Evolutionary conservation across 2,113 vertebrate genomes (phyloP), one percentile per base, ranked within the genome.

Genomic region (Acrocephalus arundinaceus): DNA sequence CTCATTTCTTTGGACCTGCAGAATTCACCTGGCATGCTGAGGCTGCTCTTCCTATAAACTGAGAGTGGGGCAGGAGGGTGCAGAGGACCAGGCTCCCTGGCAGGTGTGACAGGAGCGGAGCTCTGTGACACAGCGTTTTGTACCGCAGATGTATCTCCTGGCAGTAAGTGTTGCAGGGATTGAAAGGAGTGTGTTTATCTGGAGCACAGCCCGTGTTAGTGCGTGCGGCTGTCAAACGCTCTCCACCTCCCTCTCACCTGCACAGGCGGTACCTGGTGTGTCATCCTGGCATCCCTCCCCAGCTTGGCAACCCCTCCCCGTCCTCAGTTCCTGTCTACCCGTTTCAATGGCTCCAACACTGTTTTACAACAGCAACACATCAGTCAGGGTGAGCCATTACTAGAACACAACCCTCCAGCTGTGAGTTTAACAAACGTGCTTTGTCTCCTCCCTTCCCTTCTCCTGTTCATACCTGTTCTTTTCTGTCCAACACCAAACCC

Each of bases 21-120:
- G 57, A 51, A 67, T n/a, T 46, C 0, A 0, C 30, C 77, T 67
- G 0, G 0, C 21, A 5, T 2, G 0, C 23, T 18, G 52, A 0
- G 6, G 57, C 74, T 75, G 59, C 65, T 84, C 63, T 65, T 45
- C 2, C 4, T 28, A 14, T 3, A 31, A 67, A 25, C 22, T 4
- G 9, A 25, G 11, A 17, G 55, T 2, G 14, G 28, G 62, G 39
- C 82, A 77, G 77, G 77, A 41, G 23, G 78, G 74, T 21, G 46
- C 45, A 51, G 58, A 0, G 30, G 71, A 15, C 22, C 83, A 66
- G 1, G 79, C 27, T 81, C 43, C 61, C 27, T 1, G 11, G 11
- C 84, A 70, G 77, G 39, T 43, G 58, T 16, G 37, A 22, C 43
- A 14, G 76, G 13, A 79, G 75, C 0, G 0, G 37, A 4, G 75